Conservation (phyloP, 2,113 vertebrate species). For the Aspidoscelis tigris region DNA sequence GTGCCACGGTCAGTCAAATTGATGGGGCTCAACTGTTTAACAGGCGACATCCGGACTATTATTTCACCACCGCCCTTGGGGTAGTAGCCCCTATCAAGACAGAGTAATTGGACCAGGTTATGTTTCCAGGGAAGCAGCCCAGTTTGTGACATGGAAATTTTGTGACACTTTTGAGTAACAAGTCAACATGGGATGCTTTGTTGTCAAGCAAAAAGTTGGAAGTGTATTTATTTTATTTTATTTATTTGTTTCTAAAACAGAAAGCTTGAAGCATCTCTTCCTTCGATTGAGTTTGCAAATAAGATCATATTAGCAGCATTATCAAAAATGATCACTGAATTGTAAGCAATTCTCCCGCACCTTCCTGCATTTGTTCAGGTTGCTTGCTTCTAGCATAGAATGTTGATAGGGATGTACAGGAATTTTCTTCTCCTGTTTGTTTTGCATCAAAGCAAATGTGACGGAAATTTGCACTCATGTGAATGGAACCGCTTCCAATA, state of each 20-base stretch:
- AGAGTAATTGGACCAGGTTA: slow-evolving; percentile 3
- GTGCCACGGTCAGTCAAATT: slow-evolving; percentile 89
- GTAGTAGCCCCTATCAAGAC: slow-evolving; percentile 88
- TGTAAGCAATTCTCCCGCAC: background rate
- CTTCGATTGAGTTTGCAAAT: background rate
- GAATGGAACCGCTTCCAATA: too few relatives aligned
- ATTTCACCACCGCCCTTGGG: slow-evolving; percentile 96
- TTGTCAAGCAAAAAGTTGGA: background rate
- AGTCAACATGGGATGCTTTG: background rate
- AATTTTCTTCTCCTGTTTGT: too few relatives aligned
- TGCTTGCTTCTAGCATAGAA: background rate
- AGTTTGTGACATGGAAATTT: background rate
- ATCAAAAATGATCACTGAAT: background rate
- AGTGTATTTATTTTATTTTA: too few relatives aligned
- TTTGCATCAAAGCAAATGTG: too few relatives aligned
- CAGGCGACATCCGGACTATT: slow-evolving; percentile 81
- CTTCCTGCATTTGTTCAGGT: background rate
- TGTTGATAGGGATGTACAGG: too few relatives aligned
- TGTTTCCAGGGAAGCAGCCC: slow-evolving; percentile 11
- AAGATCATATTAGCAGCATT: background rate
- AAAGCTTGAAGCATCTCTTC: background rate
- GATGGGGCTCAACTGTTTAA: slow-evolving; percentile 88
- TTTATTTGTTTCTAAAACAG: background rate
- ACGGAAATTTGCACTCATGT: too few relatives aligned
- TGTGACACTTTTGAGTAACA: background rate